Conservation (phyloP, 2,888 invertebrate species). For the Sinopyrophorus schimmeli region DNA sequence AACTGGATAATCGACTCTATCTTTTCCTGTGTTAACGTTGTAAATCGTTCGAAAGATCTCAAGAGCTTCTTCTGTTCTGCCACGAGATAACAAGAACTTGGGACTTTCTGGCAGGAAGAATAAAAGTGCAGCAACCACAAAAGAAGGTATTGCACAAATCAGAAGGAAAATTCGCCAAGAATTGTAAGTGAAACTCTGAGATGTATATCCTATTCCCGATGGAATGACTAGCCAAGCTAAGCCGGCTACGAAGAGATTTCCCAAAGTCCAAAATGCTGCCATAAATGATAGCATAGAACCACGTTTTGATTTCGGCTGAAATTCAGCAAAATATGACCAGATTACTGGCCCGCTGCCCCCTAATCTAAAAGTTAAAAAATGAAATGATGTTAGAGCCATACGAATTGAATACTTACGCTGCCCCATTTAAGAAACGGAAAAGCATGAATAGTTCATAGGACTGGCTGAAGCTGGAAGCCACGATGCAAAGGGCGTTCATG, state of each 20-base stretch:
- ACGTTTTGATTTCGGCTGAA: conserved; percentile 87
- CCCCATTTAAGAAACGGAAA: conserved; percentile 88
- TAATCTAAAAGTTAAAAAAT: conserved; percentile 60
- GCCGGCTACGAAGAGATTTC: conserved; percentile 90
- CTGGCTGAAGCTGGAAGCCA: conserved; percentile 89
- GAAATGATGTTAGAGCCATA: no score
- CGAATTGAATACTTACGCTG: conserved; percentile 91
- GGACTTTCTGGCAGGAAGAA: conserved; percentile 89
- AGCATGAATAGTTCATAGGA: conserved; percentile 86
- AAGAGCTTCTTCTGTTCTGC: conserved; percentile 78
- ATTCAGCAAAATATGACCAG: conserved; percentile 94
- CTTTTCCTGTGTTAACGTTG: conserved; percentile 77
- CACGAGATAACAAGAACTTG: conserved; percentile 80
- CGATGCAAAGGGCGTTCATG: conserved; percentile 87
- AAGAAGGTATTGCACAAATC: conserved; percentile 86
- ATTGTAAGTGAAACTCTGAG: conserved; percentile 76
- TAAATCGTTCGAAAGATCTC: conserved; percentile 82
- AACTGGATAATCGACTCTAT: conserved; percentile 75
- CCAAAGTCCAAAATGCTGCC: conserved; percentile 95
- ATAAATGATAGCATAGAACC: conserved; percentile 92
- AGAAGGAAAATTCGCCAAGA: conserved; percentile 92
- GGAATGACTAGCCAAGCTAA: conserved; percentile 76
- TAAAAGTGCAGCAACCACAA: conserved; percentile 81
- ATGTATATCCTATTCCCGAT: conserved; percentile 71
- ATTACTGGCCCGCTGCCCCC: conserved; percentile 91